phyloP scores from a whole-genome alignment of 2,797 vertebrate species.

The Microctenopoma lineatum region DNA sequence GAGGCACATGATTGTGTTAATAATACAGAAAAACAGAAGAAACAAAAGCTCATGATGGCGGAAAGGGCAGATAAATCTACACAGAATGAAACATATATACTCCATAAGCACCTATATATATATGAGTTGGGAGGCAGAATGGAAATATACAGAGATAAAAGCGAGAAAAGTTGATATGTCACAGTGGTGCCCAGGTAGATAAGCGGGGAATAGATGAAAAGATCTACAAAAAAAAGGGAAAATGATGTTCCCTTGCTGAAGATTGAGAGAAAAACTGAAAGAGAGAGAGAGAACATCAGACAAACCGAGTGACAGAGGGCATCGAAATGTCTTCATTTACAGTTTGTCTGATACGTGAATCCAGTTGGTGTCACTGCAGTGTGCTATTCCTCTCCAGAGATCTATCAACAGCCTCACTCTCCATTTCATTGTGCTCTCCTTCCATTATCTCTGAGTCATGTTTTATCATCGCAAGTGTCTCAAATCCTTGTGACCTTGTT shows the following conservation, averaged over 20 bases:
- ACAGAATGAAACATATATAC: conserved; percentile 21
- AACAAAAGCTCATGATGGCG: conserved; percentile 42
- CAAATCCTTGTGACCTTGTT: conserved; percentile 30
- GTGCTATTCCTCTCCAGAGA: conserved; percentile 28
- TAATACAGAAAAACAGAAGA: conserved; percentile 34
- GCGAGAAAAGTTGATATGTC: conserved; percentile 35
- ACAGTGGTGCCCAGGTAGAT: conserved; percentile 33
- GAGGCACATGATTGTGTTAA: conserved; percentile 35
- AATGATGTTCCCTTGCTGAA: conserved; percentile 32
- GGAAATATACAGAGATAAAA: conserved; percentile 50
- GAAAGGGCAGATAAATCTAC: conserved; percentile 16
- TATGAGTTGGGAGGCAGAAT: conserved; percentile 28
- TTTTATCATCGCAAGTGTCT: conserved; percentile 35
- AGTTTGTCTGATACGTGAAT: conserved; percentile 27
- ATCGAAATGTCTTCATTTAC: conserved; percentile 46
- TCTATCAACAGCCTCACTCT: conserved; percentile 32
- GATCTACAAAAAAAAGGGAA: conserved; percentile 44
- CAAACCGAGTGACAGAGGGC: conserved; percentile 43
- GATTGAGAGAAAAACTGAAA: conserved; percentile 24
- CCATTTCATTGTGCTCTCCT: conserved; percentile 7
- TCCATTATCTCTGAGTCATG: conserved; percentile 30
- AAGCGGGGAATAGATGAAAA: conserved; percentile 53
- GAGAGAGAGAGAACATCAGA: conserved; percentile 27
- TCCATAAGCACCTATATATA: neutral
- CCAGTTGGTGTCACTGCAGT: conserved; percentile 3